Percentiles rank a stretch among this genome's conserved stretches.
Conservation (phyloP, 1,140 invertebrate genomes). For the Theocolax elegans region DNA sequence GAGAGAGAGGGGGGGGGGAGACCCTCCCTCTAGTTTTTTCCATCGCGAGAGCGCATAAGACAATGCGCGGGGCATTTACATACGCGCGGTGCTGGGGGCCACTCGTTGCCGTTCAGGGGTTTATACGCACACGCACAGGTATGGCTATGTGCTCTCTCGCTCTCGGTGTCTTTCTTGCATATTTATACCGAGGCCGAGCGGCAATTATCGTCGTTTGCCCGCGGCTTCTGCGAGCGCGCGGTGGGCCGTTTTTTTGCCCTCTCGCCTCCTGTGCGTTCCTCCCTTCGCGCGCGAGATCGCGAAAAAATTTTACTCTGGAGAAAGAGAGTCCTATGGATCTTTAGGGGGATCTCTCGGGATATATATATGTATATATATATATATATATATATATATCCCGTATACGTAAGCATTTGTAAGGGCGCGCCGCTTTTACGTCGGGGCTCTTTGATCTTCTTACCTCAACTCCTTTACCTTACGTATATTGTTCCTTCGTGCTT, state of each 20-base stretch:
- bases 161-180: too few relatives aligned
- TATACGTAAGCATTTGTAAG: too few relatives aligned
- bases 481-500: slow-evolving; percentile 33
- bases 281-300: not conserved
- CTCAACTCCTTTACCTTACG: slow-evolving; percentile 9
- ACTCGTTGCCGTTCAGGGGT: too few relatives aligned
- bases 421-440: not conserved
- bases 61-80: slow-evolving; percentile 48
- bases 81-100: slow-evolving; percentile 53
- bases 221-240: slow-evolving; percentile 49
- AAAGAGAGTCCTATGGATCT: too few relatives aligned
- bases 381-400: too few relatives aligned
- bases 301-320: slow-evolving; percentile 26
- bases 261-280: slow-evolving; percentile 1
- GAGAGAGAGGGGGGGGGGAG: slow-evolving; percentile 50
- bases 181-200: too few relatives aligned
- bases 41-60: slow-evolving; percentile 6
- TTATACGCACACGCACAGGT: not conserved
- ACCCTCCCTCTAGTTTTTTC: not conserved
- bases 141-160: too few relatives aligned
- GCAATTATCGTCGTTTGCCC: slow-evolving; percentile 57
- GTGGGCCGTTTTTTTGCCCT: slow-evolving; percentile 22
- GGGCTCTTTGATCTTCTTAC: not conserved
- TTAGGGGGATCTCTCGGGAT: not conserved
- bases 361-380: too few relatives aligned